Evolutionary conservation across 2,888 invertebrate species (phyloP), one percentile per base, ranked within the genome.

Genomic region (Tanytarsus gracilentus): DNA sequence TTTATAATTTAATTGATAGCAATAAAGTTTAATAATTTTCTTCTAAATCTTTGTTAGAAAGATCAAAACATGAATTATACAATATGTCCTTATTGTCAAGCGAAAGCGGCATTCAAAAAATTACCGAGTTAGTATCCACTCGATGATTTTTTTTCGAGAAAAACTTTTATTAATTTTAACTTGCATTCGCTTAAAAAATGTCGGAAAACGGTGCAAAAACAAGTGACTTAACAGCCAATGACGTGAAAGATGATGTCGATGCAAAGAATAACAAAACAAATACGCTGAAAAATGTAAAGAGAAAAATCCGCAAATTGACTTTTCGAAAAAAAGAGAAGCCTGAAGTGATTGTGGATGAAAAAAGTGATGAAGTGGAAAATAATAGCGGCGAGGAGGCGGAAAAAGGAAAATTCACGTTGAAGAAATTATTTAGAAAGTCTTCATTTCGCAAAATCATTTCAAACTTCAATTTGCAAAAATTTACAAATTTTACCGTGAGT

Each of bases 401-500:
- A 11, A 52, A 21, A 2, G n/a, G 52, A 8, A 60, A 60, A 49
- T 30, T 50, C 6, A 50, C 60, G 14, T 6, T 60, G 14, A 60
- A 60, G 23, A 60, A 60, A 21, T 50, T 60, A 8, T 60, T 60
- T 33, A 33, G 60, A 9, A 60, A 60, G 25, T 29, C 48, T 4
- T 60, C 60, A n/a, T 60, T 60, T 29, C 40, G 40, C 44, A 60
- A 60, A 30, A 25, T 60, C 26, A 30, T 59, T 18, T 14, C 27
- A 6, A 48, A 59, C 16, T 33, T 60, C 4, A n/a, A n/a, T n/a
- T n/a, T n/a, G n/a, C 33, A 49, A 26, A 21, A 50, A 18, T 36
- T 60, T 30, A 60, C 60, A 60, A 60, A 49, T 36, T 60, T 50
- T 39, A 50, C 60, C 60, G 60, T 60, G 40, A 60, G 58, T 59